Evolutionary conservation across 1,140 invertebrate species (phyloP), one percentile per base, ranked within the genome.

Genomic region (Hylaeus volcanicus): DNA sequence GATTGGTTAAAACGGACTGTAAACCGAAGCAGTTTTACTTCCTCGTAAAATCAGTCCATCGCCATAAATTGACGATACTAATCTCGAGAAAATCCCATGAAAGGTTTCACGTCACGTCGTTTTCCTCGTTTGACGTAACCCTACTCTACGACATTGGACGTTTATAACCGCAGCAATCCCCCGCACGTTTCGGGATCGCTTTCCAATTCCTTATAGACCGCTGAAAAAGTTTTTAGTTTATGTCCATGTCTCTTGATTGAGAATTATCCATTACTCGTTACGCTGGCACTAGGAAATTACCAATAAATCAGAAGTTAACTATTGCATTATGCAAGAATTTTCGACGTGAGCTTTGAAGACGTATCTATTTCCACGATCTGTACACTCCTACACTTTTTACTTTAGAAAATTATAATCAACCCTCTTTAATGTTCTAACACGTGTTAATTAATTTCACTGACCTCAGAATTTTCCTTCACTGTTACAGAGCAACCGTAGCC

Each of bases 401-500:
- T 26, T 26, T 26, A 26, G 26, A 26, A 26, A 26, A 26, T 26
- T 26, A 26, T 26, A 26, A 26, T 26, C 26, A 26, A 26, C 26
- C 26, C 26, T 26, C 0, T 26, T 48, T 48, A 48, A 48, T 48
- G 5, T 48, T 1, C 45, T 48, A 3, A 14, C 55, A 51, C 9
- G 51, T 51, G 9, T 51, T 51, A 51, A 51, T 78, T 48, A 26
- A 41, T 71, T 48, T 39, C 4, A 14, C 55, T 84, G 69, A 73
- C 48, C 39, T 51, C 39, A 9, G 9, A n/a, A 58, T 73, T 41
- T 5, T 76, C 43, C 3, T 26, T 82, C 85, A 56, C 91, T 85
- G 83, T 95, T 95, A 61, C 94, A 97, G 96, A 96, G 96, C 83
- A 96, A 96, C 88, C 92, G 96, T 87, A 96, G 96, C 89, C 96